Conservation (phyloP, 2,888 invertebrate genomes). For the Hirtodrosophila histrioides region DNA sequence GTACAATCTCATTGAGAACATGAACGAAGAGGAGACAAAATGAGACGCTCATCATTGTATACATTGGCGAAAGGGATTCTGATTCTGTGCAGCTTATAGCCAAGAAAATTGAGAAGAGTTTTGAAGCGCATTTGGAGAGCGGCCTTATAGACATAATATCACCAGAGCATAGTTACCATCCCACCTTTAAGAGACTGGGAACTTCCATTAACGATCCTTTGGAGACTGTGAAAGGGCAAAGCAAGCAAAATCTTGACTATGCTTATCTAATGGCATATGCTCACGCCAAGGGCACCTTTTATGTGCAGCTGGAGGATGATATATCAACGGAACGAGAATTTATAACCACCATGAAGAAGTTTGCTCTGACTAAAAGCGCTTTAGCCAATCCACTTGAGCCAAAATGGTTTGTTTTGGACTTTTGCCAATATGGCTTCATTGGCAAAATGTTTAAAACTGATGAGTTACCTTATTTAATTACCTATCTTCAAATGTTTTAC, state of each 20-base stretch:
- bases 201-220: conserved; percentile 93
- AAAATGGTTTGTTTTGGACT: conserved; percentile 95
- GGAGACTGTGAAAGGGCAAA: conserved; percentile 92
- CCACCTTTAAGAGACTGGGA: conserved; percentile 91
- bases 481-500: conserved; percentile 97
- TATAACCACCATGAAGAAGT: conserved; percentile 92
- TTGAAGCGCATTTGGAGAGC: conserved; percentile 89
- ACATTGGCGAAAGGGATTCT: conserved; percentile 93
- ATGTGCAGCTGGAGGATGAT: conserved; percentile 97
- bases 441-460: conserved; percentile 95
- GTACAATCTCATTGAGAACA: conserved; percentile 91
- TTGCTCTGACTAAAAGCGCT: conserved; percentile 90
- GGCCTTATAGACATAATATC: conserved; percentile 96
- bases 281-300: conserved; percentile 92
- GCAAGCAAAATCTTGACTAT: conserved; percentile 97
- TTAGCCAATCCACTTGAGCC: conserved; percentile 85
- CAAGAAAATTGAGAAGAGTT: conserved; percentile 90
- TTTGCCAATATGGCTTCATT: conserved; percentile 96
- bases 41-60: conserved; percentile 93
- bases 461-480: conserved; percentile 93
- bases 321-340: conserved; percentile 93
- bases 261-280: conserved; percentile 97
- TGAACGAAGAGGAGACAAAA: conserved; percentile 89
- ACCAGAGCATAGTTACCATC: conserved; percentile 94
- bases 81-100: conserved; percentile 91